A percentile compares a stretch with the other conserved stretches of the same genome.
phyloP scores from a whole-genome alignment of 1,140 invertebrate genomes.

The Carposina sasakii region DNA sequence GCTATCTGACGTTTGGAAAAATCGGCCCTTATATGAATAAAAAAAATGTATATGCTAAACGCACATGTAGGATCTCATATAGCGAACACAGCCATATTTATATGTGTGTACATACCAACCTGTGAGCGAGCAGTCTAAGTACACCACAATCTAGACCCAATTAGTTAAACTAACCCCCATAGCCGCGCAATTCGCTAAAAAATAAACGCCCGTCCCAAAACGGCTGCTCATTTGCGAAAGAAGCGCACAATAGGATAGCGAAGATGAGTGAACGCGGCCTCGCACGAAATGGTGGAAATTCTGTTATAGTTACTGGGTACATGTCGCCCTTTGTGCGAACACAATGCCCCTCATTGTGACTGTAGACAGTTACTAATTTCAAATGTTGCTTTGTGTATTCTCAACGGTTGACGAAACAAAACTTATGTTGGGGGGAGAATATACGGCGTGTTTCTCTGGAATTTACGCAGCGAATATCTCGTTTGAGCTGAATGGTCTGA shows the following conservation, averaged over 20 bases:
- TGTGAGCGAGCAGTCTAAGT: too few relatives aligned
- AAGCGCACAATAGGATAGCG: conserved; percentile 5
- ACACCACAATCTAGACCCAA: too few relatives aligned
- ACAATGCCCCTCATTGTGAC: conserved; percentile 10
- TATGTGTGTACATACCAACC: too few relatives aligned
- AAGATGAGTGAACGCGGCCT: conserved; percentile 8
- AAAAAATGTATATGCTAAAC: too few relatives aligned
- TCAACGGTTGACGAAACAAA: conserved; percentile 9
- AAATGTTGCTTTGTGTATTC: conserved; percentile 14
- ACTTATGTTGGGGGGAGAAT: conserved; percentile 7
- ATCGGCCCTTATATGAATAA: too few relatives aligned
- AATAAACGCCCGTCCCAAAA: conserved; percentile 1
- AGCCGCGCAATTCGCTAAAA: too few relatives aligned
- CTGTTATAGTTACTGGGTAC: conserved; percentile 7
- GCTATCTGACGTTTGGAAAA: too few relatives aligned
- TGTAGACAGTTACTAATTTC: conserved; percentile 12
- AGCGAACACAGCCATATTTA: too few relatives aligned
- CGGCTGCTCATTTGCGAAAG: conserved; percentile 7
- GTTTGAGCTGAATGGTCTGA: too few relatives aligned
- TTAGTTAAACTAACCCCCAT: too few relatives aligned
- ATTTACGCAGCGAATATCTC: neutral
- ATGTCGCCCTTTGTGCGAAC: conserved; percentile 5
- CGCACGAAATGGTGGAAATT: conserved; percentile 7
- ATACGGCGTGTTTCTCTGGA: conserved; percentile 6
- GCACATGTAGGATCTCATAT: too few relatives aligned